Evolutionary conservation across 2,797 vertebrate genomes (phyloP).

Genomic region (Poecilia wingei): DNA sequence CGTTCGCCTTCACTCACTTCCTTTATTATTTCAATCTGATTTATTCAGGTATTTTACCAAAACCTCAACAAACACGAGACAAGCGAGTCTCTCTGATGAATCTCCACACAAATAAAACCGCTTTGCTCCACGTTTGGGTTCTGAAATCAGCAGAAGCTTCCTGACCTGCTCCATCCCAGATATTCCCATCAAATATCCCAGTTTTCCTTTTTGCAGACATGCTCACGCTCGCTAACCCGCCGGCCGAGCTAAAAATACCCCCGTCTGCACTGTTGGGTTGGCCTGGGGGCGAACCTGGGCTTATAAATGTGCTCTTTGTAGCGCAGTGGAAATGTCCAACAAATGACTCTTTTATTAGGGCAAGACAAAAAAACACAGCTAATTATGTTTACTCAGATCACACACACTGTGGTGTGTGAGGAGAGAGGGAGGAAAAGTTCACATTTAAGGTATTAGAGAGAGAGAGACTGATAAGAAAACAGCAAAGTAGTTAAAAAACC

Average conservation of each 20-base stretch:
- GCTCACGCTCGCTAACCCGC: constrained; percentile 67
- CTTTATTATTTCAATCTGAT: constrained; percentile 76
- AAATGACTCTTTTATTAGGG: constrained; percentile 98
- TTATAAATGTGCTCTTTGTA: constrained; percentile 99
- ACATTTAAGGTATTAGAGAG: constrained; percentile 14
- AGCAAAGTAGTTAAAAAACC: background rate
- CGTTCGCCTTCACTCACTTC: constrained; percentile 71
- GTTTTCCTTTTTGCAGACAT: constrained; percentile 42
- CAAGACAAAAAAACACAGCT: constrained; percentile 93
- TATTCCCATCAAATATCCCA: constrained; percentile 39
- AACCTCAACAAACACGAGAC: constrained; percentile 82
- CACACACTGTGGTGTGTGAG: constrained; percentile 30
- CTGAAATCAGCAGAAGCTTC: constrained; percentile 8
- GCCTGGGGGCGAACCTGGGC: constrained; percentile 86
- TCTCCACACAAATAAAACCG: constrained; percentile 77
- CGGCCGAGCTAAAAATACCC: constrained; percentile 92
- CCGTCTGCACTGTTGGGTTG: constrained; percentile 91
- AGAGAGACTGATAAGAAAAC: background rate
- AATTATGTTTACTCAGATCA: constrained; percentile 97
- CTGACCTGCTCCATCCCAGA: constrained; percentile 34
- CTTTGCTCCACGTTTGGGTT: background rate
- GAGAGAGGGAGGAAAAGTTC: constrained; percentile 17
- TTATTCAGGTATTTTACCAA: constrained; percentile 89
- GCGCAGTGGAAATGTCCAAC: constrained; percentile 95
- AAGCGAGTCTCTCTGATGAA: constrained; percentile 57